phyloP scores from a whole-genome alignment of 1,140 invertebrate species.

The Pachypsylla venusta region DNA sequence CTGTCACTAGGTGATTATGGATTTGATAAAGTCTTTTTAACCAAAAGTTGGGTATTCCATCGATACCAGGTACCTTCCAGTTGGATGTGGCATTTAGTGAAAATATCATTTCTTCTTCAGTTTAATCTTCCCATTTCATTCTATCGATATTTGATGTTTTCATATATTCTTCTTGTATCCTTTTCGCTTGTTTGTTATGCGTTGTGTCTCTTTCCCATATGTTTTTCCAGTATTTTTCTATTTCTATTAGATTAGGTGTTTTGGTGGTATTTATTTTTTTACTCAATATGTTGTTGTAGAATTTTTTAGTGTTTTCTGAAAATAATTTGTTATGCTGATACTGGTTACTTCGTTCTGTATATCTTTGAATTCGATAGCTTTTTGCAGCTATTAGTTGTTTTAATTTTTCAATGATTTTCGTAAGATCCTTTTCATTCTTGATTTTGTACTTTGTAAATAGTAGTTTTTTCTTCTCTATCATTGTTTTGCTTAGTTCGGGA shows the following conservation, averaged over 20 bases:
- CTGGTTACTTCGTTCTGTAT: background rate
- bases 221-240: background rate
- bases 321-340: background rate
- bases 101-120: background rate
- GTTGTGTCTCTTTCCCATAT: background rate
- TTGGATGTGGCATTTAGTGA: background rate
- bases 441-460: background rate
- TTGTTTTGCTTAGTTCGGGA: background rate
- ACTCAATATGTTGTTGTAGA: background rate
- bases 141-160: background rate
- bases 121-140: background rate
- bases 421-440: background rate
- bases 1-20: background rate
- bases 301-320: background rate
- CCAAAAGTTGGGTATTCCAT: slow-evolving; percentile 8
- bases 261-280: background rate
- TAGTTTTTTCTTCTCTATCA: background rate
- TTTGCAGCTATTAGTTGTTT: background rate
- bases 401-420: too few species aligned
- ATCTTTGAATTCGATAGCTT: background rate
- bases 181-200: background rate
- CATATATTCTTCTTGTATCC: background rate
- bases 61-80: background rate
- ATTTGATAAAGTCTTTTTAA: background rate
- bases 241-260: background rate